These are phyloP conservation scores for Dendropsophus ebraccatus DNA, from an alignment of 2,113 vertebrate species.

Conservation along the genomic window DNA sequence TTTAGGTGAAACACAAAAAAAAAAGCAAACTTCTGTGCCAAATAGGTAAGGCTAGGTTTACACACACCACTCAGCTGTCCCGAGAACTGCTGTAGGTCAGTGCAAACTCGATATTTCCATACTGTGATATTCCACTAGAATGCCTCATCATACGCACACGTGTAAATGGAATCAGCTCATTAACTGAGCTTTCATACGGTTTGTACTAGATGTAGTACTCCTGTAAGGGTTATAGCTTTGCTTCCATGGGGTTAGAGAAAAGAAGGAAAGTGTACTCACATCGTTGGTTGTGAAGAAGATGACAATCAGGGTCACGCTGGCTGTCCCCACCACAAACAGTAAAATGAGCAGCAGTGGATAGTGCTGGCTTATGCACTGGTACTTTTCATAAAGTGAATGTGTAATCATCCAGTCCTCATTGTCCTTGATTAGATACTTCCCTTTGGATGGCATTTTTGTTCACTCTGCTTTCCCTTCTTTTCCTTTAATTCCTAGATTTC, in stretches of 20 bases:
- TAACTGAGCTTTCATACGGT: background rate
- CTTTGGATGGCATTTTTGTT: slow-evolving; percentile 90
- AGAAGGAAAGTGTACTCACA: slow-evolving; percentile 75
- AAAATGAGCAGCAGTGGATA: slow-evolving; percentile 87
- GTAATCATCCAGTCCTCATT: slow-evolving; percentile 78
- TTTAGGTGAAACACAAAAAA: background rate
- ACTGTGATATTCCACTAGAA: background rate
- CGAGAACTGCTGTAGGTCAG: background rate
- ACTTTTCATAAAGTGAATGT: slow-evolving; percentile 88
- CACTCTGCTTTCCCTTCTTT: background rate
- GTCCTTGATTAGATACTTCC: slow-evolving; percentile 91
- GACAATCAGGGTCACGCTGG: slow-evolving; percentile 76
- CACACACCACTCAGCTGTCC: background rate
- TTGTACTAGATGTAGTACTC: background rate
- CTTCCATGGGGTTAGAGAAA: background rate
- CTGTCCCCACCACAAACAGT: slow-evolving; percentile 80
- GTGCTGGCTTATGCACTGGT: slow-evolving; percentile 87
- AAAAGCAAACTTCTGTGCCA: background rate
- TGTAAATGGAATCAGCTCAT: background rate
- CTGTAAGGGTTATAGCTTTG: background rate
- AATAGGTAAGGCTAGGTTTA: background rate
- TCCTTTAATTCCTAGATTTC: slow-evolving; percentile 22
- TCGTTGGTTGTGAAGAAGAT: slow-evolving; percentile 74
- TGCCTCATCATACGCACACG: background rate
- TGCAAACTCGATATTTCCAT: background rate